phyloP scores from a whole-genome alignment of 2,797 vertebrate genomes.

The Taenioides sp. region DNA sequence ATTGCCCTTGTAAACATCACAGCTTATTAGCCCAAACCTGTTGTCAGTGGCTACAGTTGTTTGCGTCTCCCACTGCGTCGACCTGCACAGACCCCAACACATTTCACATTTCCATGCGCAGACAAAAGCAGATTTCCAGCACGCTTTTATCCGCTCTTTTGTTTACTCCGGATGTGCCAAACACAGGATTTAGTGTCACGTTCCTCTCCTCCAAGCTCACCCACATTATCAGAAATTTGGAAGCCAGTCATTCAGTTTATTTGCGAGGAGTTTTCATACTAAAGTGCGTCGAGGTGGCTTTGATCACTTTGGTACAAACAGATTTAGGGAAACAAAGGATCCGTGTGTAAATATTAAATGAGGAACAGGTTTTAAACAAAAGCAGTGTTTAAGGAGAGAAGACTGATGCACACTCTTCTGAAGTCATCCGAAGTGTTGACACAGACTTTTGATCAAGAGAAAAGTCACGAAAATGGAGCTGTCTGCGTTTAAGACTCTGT shows the following conservation, averaged over 20 bases:
- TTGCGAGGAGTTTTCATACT: conserved; percentile 45
- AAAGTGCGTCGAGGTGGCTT: conserved; percentile 45
- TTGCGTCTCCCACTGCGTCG: conserved; percentile 6
- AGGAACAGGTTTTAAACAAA: conserved; percentile 38
- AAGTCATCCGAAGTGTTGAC: conserved; percentile 25
- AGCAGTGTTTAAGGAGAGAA: conserved; percentile 28
- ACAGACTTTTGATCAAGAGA: conserved; percentile 26
- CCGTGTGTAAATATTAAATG: conserved; percentile 60
- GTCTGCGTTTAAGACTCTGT: background rate
- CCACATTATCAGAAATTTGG: conserved; percentile 62
- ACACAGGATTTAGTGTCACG: conserved; percentile 71
- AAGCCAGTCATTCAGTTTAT: conserved; percentile 60
- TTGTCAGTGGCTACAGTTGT: conserved; percentile 13
- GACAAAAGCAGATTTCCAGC: conserved; percentile 50
- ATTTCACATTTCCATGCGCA: conserved; percentile 11
- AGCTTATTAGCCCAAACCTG: conserved; percentile 6
- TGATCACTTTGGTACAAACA: conserved; percentile 63
- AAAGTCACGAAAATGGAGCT: background rate
- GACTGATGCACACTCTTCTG: conserved; percentile 14
- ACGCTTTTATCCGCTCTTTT: conserved; percentile 65
- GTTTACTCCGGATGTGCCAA: conserved; percentile 66
- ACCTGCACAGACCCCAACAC: conserved; percentile 13
- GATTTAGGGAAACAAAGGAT: conserved; percentile 54
- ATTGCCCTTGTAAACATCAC: conserved; percentile 5
- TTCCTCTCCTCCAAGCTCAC: conserved; percentile 61